Percentiles rank a stretch among this genome's conserved stretches.
phyloP scores from a whole-genome alignment of 2,888 invertebrate genomes.

The Limulus polyphemus region DNA sequence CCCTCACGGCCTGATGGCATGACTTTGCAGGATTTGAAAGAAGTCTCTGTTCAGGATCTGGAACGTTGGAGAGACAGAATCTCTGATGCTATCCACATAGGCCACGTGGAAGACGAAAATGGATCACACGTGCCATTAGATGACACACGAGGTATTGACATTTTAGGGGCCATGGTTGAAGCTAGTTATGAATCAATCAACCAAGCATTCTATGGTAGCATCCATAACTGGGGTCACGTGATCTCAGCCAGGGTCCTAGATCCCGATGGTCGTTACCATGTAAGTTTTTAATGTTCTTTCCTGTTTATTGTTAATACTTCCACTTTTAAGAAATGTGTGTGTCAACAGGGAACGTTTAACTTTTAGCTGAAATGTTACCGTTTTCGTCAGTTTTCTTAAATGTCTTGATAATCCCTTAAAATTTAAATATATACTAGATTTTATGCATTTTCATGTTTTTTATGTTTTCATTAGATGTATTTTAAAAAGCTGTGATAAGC shows the following conservation, averaged over 20 bases:
- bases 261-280: conserved; percentile 60
- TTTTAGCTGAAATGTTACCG: too few species aligned
- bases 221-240: conserved; percentile 71
- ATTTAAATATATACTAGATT: too few species aligned
- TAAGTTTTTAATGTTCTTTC: conserved; percentile 32
- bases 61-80: conserved; percentile 64
- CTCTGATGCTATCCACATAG: conserved; percentile 54
- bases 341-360: too few species aligned
- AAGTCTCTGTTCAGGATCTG: conserved; percentile 34
- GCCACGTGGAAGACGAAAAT: conserved; percentile 43
- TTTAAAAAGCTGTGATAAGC: too few species aligned
- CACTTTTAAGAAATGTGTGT: too few species aligned
- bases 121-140: conserved; percentile 47
- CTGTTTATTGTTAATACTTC: too few species aligned
- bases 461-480: too few species aligned
- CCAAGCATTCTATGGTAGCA: conserved; percentile 45
- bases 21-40: conserved; percentile 15
- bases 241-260: conserved; percentile 64
- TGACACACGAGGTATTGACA: conserved; percentile 59
- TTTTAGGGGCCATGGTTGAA: conserved; percentile 66
- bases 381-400: too few species aligned
- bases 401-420: too few species aligned
- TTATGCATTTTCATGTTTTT: too few species aligned
- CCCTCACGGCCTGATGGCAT: conserved; percentile 24
- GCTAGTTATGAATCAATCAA: conserved; percentile 34